These are phyloP conservation scores for Probosciger aterrimus DNA, from an alignment of 2,113 vertebrate species.

Conservation along the genomic window DNA sequence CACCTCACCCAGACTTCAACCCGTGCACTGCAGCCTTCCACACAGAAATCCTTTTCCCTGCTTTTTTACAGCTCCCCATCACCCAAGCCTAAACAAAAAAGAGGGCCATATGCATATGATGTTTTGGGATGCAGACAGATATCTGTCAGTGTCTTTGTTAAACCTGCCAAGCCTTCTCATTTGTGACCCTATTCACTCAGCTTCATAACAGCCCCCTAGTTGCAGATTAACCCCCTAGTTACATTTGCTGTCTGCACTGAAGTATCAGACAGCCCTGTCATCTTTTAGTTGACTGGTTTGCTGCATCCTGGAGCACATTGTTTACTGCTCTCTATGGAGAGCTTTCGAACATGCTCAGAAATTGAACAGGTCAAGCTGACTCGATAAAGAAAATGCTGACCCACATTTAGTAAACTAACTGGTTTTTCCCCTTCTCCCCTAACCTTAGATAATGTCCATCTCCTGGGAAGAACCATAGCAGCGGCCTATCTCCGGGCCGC, in stretches of 20 bases:
- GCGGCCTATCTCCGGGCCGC: rapidly evolving
- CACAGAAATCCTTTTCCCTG: not conserved
- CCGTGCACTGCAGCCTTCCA: not conserved
- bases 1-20: not conserved
- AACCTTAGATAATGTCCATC: rapidly evolving
- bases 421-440: rapidly evolving
- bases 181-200: not conserved
- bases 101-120: rapidly evolving
- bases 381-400: not conserved
- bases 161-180: not conserved
- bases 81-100: not conserved
- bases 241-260: rapidly evolving
- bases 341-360: not conserved
- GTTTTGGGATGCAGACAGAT: not conserved
- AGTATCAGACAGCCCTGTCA: rapidly evolving
- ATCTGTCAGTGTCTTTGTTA: not conserved
- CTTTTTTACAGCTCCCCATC: not conserved
- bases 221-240: rapidly evolving
- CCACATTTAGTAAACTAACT: not conserved
- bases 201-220: not conserved
- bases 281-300: not conserved
- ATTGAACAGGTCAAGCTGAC: not conserved
- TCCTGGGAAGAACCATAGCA: rapidly evolving
- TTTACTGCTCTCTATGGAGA: not conserved
- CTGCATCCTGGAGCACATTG: not conserved